Conservation (phyloP, 2,797 vertebrate genomes). For the Semotilus atromaculatus region DNA sequence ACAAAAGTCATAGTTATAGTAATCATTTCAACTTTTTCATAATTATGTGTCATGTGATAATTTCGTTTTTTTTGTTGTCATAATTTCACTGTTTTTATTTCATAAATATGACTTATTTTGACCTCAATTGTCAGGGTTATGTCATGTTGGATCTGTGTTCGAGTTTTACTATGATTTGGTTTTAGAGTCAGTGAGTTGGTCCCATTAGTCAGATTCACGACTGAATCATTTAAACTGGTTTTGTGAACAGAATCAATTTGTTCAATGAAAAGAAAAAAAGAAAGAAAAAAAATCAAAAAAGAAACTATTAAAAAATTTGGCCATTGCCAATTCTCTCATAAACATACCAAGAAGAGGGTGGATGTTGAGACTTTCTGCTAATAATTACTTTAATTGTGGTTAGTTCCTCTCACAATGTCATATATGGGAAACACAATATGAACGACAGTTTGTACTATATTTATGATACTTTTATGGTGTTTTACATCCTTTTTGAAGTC, state of each 20-base stretch:
- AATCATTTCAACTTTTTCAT: neutral
- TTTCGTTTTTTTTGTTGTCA: conserved; percentile 6
- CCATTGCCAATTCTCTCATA: neutral
- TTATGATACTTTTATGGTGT: neutral
- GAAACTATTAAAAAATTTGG: too few relatives aligned
- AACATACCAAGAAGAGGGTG: neutral
- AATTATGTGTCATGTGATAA: neutral
- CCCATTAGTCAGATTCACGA: neutral
- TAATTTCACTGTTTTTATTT: neutral
- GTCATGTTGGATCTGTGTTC: too few relatives aligned
- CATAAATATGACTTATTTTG: neutral
- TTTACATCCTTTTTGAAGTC: neutral
- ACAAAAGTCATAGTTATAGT: neutral
- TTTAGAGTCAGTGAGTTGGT: neutral
- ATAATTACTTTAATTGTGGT: neutral
- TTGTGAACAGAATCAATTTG: neutral
- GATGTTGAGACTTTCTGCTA: neutral
- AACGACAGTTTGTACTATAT: neutral
- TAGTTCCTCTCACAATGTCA: neutral
- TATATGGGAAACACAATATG: neutral
- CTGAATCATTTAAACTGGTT: neutral
- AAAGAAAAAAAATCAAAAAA: too few relatives aligned
- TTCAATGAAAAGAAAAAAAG: neutral
- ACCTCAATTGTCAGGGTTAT: too few relatives aligned
- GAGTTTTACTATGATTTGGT: too few relatives aligned